phyloP scores from a whole-genome alignment of 2,888 invertebrate species.

The Epicampocera succincta region DNA sequence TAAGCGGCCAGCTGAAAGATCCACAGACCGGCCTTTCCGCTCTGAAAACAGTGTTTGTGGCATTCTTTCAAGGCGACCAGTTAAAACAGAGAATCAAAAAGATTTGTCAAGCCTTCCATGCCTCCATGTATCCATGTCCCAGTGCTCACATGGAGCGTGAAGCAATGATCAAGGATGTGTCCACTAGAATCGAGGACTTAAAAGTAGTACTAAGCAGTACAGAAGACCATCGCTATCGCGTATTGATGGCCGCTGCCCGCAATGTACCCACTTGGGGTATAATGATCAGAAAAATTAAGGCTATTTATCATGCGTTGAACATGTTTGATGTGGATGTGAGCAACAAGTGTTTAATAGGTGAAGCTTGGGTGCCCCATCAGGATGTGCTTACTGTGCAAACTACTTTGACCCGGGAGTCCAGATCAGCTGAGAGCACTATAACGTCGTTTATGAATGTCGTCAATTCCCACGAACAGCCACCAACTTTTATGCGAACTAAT shows the following conservation, averaged over 20 bases:
- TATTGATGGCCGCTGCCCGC: slow-evolving; percentile 90
- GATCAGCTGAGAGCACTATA: slow-evolving; percentile 91
- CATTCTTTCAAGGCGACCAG: slow-evolving; percentile 92
- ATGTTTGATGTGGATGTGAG: slow-evolving; percentile 95
- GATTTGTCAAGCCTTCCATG: slow-evolving; percentile 93
- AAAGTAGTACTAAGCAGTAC: slow-evolving; percentile 90
- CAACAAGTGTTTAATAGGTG: slow-evolving; percentile 93
- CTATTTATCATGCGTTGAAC: slow-evolving; percentile 96
- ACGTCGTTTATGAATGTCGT: slow-evolving; percentile 96
- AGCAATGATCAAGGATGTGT: slow-evolving; percentile 92
- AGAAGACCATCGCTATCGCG: slow-evolving; percentile 91
- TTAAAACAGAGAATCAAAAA: slow-evolving; percentile 92
- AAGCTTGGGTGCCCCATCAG: slow-evolving; percentile 91
- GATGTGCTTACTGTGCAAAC: slow-evolving; percentile 89
- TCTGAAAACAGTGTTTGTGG: slow-evolving; percentile 91
- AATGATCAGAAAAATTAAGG: slow-evolving; percentile 94
- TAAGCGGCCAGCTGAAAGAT: slow-evolving; percentile 88
- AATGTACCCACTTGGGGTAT: slow-evolving; percentile 91
- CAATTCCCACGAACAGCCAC: slow-evolving; percentile 89
- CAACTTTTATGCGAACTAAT: slow-evolving; percentile 95
- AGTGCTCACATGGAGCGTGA: slow-evolving; percentile 89
- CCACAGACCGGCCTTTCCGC: slow-evolving; percentile 87
- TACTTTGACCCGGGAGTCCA: slow-evolving; percentile 91
- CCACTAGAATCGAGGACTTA: slow-evolving; percentile 91
- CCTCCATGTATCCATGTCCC: slow-evolving; percentile 93